Conservation (phyloP, 2,797 vertebrate species). For the Alectoris magna region DNA sequence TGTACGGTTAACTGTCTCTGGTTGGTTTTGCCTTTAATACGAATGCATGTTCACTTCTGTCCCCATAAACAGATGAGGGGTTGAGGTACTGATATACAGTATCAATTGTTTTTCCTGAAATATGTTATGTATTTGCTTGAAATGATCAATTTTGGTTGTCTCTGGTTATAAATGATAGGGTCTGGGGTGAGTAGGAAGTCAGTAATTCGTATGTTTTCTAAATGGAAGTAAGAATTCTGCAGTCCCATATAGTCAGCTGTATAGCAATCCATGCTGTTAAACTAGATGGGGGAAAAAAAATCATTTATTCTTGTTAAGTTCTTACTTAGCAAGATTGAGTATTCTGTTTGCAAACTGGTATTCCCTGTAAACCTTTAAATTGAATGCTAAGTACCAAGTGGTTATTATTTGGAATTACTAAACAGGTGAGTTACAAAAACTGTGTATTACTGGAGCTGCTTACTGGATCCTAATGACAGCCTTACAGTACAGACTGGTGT, state of each 20-base stretch:
- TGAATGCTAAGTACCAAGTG: neutral
- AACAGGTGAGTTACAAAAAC: neutral
- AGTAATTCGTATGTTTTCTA: neutral
- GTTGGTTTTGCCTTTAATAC: neutral
- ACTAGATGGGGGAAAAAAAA: neutral
- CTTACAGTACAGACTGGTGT: constrained; percentile 10
- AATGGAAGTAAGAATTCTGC: neutral
- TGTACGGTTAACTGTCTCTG: neutral
- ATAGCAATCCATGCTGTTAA: neutral
- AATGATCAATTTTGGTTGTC: neutral
- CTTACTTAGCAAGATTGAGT: neutral
- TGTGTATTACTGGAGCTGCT: constrained; percentile 23
- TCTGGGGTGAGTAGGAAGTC: neutral
- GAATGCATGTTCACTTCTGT: neutral
- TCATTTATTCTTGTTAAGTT: neutral
- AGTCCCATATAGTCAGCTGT: neutral
- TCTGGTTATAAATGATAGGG: neutral
- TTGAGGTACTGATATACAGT: neutral
- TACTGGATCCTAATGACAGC: constrained; percentile 6
- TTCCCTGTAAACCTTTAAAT: neutral
- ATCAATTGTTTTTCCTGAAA: neutral
- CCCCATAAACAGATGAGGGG: neutral
- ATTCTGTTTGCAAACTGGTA: neutral
- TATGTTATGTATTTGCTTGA: neutral
- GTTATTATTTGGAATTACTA: neutral